Evolutionary conservation across 2,888 invertebrate species (phyloP).

Genomic region (Leucozona laternaria): DNA sequence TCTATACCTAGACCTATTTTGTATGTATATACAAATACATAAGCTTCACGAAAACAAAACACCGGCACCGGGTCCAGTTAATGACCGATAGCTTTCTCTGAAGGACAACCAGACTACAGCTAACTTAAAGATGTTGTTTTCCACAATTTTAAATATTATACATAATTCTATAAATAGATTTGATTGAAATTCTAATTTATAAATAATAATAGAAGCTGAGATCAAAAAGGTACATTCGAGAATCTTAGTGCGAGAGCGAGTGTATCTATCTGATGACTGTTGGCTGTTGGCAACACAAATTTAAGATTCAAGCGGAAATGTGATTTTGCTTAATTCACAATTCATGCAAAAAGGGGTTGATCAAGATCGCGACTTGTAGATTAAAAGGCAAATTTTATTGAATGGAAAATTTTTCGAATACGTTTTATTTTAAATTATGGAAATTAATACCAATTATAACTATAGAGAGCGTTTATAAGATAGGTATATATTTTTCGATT

Average conservation of each 20-base stretch:
- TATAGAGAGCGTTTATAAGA: no score
- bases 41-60: not conserved
- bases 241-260: not conserved
- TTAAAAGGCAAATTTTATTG: not conserved
- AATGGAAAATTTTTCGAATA: constrained; percentile 32
- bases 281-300: constrained; percentile 18
- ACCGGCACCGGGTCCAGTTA: constrained; percentile 9
- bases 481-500: no score
- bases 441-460: no score
- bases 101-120: constrained; percentile 17
- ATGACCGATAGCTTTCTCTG: constrained; percentile 30
- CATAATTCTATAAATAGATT: constrained; percentile 24
- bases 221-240: constrained; percentile 15
- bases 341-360: constrained; percentile 25
- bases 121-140: not conserved
- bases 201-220: not conserved
- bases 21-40: no score
- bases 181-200: not conserved
- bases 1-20: not conserved
- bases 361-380: constrained; percentile 14
- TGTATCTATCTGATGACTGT: not conserved
- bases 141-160: not conserved
- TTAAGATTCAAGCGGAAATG: not conserved
- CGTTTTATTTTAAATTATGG: not conserved
- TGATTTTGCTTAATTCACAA: not conserved